These are phyloP conservation scores for Poecilia wingei DNA, from an alignment of 2,797 vertebrate species.

Conservation along the genomic window DNA sequence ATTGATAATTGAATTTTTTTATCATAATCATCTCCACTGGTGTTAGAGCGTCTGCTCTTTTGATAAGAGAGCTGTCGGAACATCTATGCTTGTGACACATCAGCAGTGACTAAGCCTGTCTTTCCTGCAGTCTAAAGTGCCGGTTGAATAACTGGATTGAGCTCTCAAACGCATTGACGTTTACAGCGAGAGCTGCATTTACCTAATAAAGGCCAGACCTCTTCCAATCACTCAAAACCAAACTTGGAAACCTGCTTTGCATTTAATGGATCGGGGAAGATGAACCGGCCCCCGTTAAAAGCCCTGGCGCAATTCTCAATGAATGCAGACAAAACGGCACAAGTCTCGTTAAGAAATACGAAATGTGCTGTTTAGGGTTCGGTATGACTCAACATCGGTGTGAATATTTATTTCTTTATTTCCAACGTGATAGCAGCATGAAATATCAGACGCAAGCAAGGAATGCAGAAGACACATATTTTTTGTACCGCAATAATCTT, in stretches of 20 bases:
- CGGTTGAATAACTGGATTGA: constrained; percentile 56
- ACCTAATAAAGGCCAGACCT: constrained; percentile 60
- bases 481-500: too few relatives aligned
- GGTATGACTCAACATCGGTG: background rate
- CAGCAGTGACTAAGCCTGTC: constrained; percentile 59
- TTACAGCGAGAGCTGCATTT: constrained; percentile 47
- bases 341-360: constrained; percentile 7
- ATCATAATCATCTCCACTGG: constrained; percentile 40
- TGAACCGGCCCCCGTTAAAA: constrained; percentile 23
- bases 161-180: constrained; percentile 35
- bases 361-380: background rate
- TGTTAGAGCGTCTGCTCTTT: constrained; percentile 25
- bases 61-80: constrained; percentile 53
- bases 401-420: background rate
- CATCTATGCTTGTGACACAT: constrained; percentile 54
- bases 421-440: too few relatives aligned
- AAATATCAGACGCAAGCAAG: too few relatives aligned
- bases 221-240: constrained; percentile 32
- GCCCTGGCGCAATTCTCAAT: constrained; percentile 23
- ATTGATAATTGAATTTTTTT: constrained; percentile 47
- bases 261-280: background rate
- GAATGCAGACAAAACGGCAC: constrained; percentile 36
- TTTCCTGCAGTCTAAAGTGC: constrained; percentile 49
- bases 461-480: too few relatives aligned
- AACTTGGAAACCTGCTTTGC: constrained; percentile 45